These are phyloP conservation scores for Cheilosia grossa DNA, from an alignment of 2,888 invertebrate genomes.

Conservation along the genomic window DNA sequence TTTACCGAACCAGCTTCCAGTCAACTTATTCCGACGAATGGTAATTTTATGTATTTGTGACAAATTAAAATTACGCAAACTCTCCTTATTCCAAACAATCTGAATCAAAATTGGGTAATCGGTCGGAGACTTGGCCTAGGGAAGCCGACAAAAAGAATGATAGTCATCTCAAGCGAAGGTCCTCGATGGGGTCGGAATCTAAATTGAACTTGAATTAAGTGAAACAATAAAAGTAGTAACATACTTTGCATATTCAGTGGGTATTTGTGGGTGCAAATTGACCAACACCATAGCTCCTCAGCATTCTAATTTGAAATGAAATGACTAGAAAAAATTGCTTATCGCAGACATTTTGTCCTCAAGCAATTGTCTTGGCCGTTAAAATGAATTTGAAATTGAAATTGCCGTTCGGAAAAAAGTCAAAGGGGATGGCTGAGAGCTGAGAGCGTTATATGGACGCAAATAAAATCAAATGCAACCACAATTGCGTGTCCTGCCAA, in stretches of 20 bases:
- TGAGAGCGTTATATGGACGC: not conserved
- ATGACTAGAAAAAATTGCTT: constrained; percentile 4
- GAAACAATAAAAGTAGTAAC: constrained; percentile 19
- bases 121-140: constrained; percentile 5
- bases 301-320: constrained; percentile 8
- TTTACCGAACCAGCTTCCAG: constrained; percentile 17
- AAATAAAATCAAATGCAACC: not conserved
- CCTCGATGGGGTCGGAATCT: not conserved
- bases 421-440: not conserved
- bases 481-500: not conserved
- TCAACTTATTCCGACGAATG: constrained; percentile 17
- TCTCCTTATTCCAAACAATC: not conserved
- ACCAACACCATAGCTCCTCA: not conserved
- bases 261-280: not conserved
- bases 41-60: constrained; percentile 16
- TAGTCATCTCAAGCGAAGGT: constrained; percentile 14
- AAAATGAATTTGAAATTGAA: constrained; percentile 28
- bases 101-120: constrained; percentile 12
- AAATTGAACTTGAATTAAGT: constrained; percentile 17
- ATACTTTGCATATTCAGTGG: constrained; percentile 8
- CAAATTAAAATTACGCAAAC: constrained; percentile 9
- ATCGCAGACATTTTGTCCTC: not conserved
- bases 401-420: not conserved
- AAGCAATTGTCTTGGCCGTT: constrained; percentile 1
- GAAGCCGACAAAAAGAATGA: constrained; percentile 8